These are phyloP conservation scores for Spea hammondii DNA, from an alignment of 2,797 vertebrate genomes.

Conservation along the genomic window DNA sequence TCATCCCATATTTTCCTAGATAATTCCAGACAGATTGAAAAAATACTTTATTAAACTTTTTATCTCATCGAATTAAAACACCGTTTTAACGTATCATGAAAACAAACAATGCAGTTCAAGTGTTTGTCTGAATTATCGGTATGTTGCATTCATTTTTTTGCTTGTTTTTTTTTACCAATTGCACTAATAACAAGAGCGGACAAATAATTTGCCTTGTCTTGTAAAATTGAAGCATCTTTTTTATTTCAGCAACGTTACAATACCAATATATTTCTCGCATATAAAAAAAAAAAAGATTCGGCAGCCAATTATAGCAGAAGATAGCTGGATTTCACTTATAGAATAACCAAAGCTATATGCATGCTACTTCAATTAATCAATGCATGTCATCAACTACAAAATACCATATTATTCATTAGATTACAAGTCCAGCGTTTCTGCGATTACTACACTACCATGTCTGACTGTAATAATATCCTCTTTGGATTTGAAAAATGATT, in stretches of 20 bases:
- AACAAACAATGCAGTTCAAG: background rate
- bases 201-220: too few species aligned
- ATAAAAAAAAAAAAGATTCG: background rate
- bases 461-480: too few species aligned
- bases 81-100: background rate
- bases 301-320: background rate
- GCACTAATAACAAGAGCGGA: too few species aligned
- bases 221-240: background rate
- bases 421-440: background rate
- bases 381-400: background rate
- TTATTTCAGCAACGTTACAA: background rate
- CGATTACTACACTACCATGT: too few species aligned
- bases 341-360: background rate
- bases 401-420: slow-evolving; percentile 8
- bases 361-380: slow-evolving; percentile 17
- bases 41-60: background rate
- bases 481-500: background rate
- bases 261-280: slow-evolving; percentile 1
- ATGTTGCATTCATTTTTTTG: too few species aligned
- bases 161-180: too few species aligned
- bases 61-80: slow-evolving; percentile 6
- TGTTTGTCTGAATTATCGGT: background rate
- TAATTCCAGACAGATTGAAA: background rate
- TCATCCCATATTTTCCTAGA: background rate
- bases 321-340: background rate